Evolutionary conservation across 37 sponge, comb jelly and placozoan genomes (phyloP), one percentile per base, ranked within the genome.

Genomic region (Cliona cf. orientalis): DNA sequence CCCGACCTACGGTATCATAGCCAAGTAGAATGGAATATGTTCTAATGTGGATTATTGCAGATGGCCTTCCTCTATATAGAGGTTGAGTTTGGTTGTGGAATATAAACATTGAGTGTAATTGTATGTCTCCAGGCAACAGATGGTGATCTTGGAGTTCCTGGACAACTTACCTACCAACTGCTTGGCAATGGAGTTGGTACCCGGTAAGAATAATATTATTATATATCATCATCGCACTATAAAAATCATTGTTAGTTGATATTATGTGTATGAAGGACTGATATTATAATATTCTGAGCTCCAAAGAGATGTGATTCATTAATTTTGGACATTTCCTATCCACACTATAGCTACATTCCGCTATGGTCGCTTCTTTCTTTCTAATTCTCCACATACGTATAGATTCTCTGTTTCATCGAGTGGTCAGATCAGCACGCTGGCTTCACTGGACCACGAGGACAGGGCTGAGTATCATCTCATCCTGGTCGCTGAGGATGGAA

Each of bases 381-480:
- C n/a, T n/a, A n/a, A n/a, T n/a, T n/a, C n/a, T n/a, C n/a, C n/a
- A n/a, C n/a, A n/a, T n/a, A n/a, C n/a, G n/a, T n/a, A n/a, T n/a
- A 72, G 55, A 31, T 55, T 76, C 58, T 31, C 62, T 22, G 60
- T 39, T 22, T 58, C 60, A 57, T 34, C 74, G 21, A 31, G 5
- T 36, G 69, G 69, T 9, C 31, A 36, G 9, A 40, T 78, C 37
- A 36, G 46, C 44, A 68, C 70, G 7, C 17, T 34, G 23, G 44
- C 69, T 33, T 2, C 2, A 25, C 80, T 80, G 56, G 69, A 80
- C 68, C 33, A 57, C 21, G 80, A 80, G 35, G 32, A 2, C 2
- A 59, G 58, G 9, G 0, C 46, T 38, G 31, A 9, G 17, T 82
- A 82, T 36, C 74, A 72, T 66, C 71, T 82, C 65, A 72, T 61